These are phyloP conservation scores for Cichladusa arquata DNA, from an alignment of 2,113 vertebrate species.

Conservation along the genomic window DNA sequence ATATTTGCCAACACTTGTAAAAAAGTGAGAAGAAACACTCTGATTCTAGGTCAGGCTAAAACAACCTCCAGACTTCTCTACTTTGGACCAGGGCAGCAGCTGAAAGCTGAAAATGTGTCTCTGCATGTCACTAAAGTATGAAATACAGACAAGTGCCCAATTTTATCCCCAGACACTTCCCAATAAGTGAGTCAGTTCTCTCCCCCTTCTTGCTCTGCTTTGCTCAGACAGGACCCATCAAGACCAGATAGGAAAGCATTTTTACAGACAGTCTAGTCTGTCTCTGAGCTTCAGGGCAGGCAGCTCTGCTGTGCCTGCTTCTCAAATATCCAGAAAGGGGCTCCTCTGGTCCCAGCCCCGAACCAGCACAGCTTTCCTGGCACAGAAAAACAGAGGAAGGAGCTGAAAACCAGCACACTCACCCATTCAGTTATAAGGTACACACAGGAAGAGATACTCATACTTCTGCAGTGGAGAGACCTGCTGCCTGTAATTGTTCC, in stretches of 20 bases:
- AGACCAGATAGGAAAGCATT: neutral
- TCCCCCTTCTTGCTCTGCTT: neutral
- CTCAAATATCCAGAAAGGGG: rapidly evolving
- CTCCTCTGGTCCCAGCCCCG: neutral
- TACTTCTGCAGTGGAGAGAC: neutral
- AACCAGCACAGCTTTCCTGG: neutral
- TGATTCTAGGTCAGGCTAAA: neutral
- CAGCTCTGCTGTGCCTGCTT: no score
- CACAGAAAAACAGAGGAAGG: neutral
- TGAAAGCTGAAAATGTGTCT: neutral
- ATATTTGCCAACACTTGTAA: neutral
- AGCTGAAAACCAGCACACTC: neutral
- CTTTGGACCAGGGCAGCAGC: neutral
- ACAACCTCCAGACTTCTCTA: neutral
- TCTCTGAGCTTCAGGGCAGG: neutral
- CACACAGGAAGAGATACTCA: neutral
- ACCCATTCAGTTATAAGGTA: neutral
- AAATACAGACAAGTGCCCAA: neutral
- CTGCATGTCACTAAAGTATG: rapidly evolving
- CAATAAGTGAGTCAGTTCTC: neutral
- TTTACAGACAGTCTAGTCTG: neutral
- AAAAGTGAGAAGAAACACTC: neutral
- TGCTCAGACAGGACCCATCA: neutral
- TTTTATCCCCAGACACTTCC: neutral
- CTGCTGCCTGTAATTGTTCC: neutral